Evolutionary conservation across 2,797 vertebrate genomes (phyloP).

Genomic region (Poeciliopsis gracilis): DNA sequence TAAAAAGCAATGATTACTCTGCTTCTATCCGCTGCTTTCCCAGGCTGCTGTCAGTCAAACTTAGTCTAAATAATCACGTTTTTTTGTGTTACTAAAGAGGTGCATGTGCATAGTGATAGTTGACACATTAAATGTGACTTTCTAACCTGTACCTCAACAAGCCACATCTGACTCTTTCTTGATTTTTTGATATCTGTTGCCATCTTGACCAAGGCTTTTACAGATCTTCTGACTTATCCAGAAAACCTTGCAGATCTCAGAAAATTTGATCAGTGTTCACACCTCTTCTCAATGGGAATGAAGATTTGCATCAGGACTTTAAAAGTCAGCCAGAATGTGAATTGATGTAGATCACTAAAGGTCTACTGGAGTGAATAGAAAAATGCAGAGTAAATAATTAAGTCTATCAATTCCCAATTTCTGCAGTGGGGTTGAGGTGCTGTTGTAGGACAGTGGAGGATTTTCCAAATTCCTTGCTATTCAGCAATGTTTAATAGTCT

Average conservation of each 20-base stretch:
- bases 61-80: not conserved
- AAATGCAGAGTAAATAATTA: not conserved
- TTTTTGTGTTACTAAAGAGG: not conserved
- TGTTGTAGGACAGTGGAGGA: not conserved
- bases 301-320: not conserved
- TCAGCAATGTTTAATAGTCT: not conserved
- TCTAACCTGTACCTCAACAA: not conserved
- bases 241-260: not conserved
- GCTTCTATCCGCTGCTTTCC: not conserved
- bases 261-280: not conserved
- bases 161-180: not conserved
- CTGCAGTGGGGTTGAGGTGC: not conserved
- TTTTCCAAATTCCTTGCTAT: not conserved
- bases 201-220: not conserved
- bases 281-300: not conserved
- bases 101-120: not conserved
- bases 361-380: not conserved
- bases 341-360: not conserved
- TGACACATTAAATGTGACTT: not conserved
- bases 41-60: constrained; percentile 6
- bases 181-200: not conserved
- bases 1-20: constrained; percentile 5
- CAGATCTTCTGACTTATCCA: not conserved
- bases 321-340: not conserved
- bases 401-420: not conserved